Evolutionary conservation across 2,888 invertebrate species (phyloP).

Genomic region (Carterocephalus palaemon): DNA sequence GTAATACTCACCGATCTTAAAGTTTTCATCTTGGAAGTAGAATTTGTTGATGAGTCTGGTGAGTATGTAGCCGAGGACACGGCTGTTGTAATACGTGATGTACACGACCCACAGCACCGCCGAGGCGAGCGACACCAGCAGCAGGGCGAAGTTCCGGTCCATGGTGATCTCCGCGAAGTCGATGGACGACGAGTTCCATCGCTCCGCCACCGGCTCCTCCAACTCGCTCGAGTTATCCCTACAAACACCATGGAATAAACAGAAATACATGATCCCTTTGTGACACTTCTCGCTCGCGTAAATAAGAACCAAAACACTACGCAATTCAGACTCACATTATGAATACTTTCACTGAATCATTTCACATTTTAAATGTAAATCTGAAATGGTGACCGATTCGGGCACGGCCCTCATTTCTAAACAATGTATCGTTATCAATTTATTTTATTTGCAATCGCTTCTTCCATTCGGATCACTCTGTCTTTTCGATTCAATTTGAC

Average conservation of each 20-base stretch:
- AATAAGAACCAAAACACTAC: conserved; percentile 43
- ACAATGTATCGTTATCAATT: conserved; percentile 46
- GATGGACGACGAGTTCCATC: conserved; percentile 80
- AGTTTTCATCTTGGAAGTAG: conserved; percentile 90
- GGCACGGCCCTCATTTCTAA: conserved; percentile 44
- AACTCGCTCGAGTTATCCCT: conserved; percentile 60
- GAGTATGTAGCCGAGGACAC: conserved; percentile 92
- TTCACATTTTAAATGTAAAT: conserved; percentile 54
- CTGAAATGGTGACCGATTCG: conserved; percentile 35
- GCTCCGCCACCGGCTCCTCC: conserved; percentile 60
- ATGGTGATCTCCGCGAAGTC: conserved; percentile 82
- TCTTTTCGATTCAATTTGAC: conserved; percentile 40
- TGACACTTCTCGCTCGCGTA: conserved; percentile 43
- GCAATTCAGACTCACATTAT: conserved; percentile 61
- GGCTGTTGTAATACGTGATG: conserved; percentile 95
- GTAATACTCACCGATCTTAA: conserved; percentile 92
- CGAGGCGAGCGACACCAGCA: conserved; percentile 88
- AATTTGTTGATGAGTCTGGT: conserved; percentile 93
- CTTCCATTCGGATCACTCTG: conserved; percentile 27
- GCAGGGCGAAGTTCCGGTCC: conserved; percentile 87
- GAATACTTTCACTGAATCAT: conserved; percentile 42
- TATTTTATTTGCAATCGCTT: conserved; percentile 46
- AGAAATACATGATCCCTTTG: conserved; percentile 38
- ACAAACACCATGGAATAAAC: conserved; percentile 37
- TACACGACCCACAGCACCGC: conserved; percentile 96